Evolutionary conservation across 1,140 invertebrate species (phyloP), one percentile per base, ranked within the genome.

Genomic region (Drosophila sp.): DNA sequence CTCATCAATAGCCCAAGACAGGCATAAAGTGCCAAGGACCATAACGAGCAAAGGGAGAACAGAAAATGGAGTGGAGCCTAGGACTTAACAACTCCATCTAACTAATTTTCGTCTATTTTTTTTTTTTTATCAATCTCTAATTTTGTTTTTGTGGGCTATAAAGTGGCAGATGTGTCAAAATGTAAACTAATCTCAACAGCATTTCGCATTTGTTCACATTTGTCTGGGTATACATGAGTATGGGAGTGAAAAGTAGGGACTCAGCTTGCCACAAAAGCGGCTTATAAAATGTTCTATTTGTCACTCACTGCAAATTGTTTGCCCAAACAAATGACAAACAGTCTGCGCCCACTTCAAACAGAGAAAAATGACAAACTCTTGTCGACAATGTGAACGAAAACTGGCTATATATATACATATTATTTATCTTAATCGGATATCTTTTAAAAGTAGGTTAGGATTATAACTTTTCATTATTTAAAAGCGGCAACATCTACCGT

Each of bases 1-100:
- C 72, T 83, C 76, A 89, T 83, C 83, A 87, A 87, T 83, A 83
- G 62, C 29, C 57, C 74, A 87, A 70, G 58, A 33, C 63, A 33
- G 32, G 8, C 69, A 77, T 85, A 74, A 85, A 85, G 77, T 40
- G 75, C 27, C 68, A 57, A 6, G 23, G 23, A 38, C 29, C 61
- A 76, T 68, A 61, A 79, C 66, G 57, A 70, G 55, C 62, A 70
- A 65, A 56, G 63, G 58, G 7, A 7, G 17, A 32, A 60, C 17
- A 74, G 17, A 33, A n/a, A 4, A 57, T 25, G 30, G 25, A 47
- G 10, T 8, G 35, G 25, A 66, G n/a, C 11, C 11, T 4, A 17
- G 4, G 10, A 25, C 29, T 25, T 40, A 60, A 29, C 44, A 1
- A 23, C 44, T 50, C 44, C 25, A 4, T 10, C 44, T 27, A 50